Base-by-base conservation (phyloP, 2,888 invertebrate species). In the Lochmaea crataegi region DNA sequence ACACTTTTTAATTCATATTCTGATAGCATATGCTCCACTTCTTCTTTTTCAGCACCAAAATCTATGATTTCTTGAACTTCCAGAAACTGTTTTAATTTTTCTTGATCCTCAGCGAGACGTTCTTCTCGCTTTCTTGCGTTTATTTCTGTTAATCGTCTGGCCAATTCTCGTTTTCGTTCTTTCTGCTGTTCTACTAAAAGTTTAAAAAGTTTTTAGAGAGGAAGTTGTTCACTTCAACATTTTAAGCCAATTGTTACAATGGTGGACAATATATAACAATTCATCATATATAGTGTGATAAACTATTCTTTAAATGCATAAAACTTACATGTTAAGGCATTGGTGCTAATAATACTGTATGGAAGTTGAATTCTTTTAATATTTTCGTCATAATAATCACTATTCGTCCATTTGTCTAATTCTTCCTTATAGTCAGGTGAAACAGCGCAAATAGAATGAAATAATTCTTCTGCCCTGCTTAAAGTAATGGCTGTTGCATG, bases 91-190 rank as follows among this genome's bases (percentile, higher is more conserved):
- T 92, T 92, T 51, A 97, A 85, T 83, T 94, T 94, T 79, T 96
- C 94, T 83, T 97, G 96, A 83, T 97, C 97, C 83, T 95, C 95
- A 4, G 93, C 93, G 41, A 97, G 88, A 83, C 94, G 92, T 84
- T 97, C 96, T 82, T 95, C 94, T 77, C 97, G 89, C 84, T 96
- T 94, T 65, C 95, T 91, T 0, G 96, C 95, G 85, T 97, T 97
- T 67, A 97, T 94, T 87, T 97, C 97, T 65, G 95, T 91, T 68
- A 97, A 87, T 32, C 97, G 89, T 57, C 92, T 89, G 0, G 96
- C 95, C 84, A 97, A 90, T 85, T 97, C 97, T 71, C 93, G 92
- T 79, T 96, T 92, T 74, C 95, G 90, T 84, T 97, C 96, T 82
- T 94, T 93, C 85, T 95, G 96, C 82, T 95, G 95, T 83, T 96